Evolutionary conservation across 1,140 invertebrate genomes (phyloP), one percentile per base, ranked within the genome.

Genomic region (Heliconius nattereri): DNA sequence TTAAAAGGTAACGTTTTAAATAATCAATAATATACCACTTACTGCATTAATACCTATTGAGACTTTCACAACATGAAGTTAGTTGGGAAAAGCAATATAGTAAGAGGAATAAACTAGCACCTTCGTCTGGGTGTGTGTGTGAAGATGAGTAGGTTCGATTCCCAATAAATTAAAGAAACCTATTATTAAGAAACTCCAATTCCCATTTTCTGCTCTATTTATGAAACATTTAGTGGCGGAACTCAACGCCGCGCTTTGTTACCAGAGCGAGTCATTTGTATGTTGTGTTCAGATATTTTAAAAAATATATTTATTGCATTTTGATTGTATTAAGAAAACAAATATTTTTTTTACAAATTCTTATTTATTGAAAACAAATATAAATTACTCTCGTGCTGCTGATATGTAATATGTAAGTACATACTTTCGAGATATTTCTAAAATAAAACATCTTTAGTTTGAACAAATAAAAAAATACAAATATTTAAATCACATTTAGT

Each of bases 21-120:
- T 66, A 66, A 66, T 66, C 60, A 66, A 66, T 66, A 66, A 29
- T 66, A 66, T 26, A 3, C 60, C 60, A 19, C 13, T 66, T 66
- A 66, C 60, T 66, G 60, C 60, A 66, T 66, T 29, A 26, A n/a
- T 66, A 66, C 60, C 26, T 29, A 29, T 1, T 29, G 9, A 13
- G 9, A 11, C 57, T 8, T 8, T 9, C 57, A 11, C 9, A 26
- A 23, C 11, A 11, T 26, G n/a, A 7, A 26, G 7, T 20, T 60
- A 60, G 57, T 26, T 66, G 2, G 60, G 5, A 66, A 29, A 66
- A 29, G 16, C 16, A 23, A 26, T 5, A 60, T 26, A 45, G 9
- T 54, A 20, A 16, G 13, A 19, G 16, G 6, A 35, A 35, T 35
- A 35, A 35, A 35, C 6, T 35, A 35, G 1, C 32, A 7, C 32